Evolutionary conservation across 2,797 vertebrate species (phyloP).

Genomic region (Falco columbarius): DNA sequence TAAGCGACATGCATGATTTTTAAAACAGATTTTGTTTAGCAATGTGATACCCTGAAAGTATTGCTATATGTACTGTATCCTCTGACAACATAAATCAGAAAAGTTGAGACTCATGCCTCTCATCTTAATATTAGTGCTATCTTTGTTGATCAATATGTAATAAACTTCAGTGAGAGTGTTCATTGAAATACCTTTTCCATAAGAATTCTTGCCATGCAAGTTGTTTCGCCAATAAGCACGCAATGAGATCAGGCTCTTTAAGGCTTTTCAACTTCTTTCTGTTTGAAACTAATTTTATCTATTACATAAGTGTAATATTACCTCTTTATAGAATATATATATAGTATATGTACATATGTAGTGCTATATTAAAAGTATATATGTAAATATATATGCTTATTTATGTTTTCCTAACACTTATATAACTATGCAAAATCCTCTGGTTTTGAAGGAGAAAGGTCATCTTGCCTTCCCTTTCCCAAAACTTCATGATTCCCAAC

Average conservation of each 20-base stretch:
- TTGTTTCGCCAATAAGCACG: not conserved
- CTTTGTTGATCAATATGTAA: not conserved
- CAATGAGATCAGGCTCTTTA: not conserved
- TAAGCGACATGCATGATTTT: not conserved
- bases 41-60: not conserved
- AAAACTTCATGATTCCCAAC: not conserved
- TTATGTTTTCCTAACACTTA: not conserved
- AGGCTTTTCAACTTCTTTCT: not conserved
- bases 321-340: not conserved
- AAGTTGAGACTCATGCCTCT: not conserved
- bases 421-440: not conserved
- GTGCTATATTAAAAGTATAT: not conserved
- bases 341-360: not conserved
- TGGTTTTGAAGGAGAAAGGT: not conserved
- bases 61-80: not conserved
- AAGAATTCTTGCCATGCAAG: not conserved
- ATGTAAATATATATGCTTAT: not conserved
- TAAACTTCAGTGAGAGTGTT: not conserved
- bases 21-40: not conserved
- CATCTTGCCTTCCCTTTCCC: not conserved
- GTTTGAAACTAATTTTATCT: not conserved
- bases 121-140: not conserved
- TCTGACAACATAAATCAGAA: not conserved
- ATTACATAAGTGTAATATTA: not conserved
- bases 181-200: not conserved